phyloP scores from a whole-genome alignment of 2,888 invertebrate genomes.

The Scaptomyza caliginosa region DNA sequence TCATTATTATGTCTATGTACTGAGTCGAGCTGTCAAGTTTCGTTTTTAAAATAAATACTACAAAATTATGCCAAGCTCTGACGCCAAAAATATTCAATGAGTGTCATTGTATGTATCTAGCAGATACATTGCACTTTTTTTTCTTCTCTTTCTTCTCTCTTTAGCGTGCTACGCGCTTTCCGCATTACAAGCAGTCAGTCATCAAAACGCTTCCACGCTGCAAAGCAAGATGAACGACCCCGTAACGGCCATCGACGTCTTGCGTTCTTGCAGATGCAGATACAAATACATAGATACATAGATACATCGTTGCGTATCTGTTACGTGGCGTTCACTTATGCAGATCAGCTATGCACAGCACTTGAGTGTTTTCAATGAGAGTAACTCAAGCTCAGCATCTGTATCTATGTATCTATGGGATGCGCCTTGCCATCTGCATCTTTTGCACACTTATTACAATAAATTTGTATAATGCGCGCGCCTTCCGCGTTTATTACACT shows the following conservation, averaged over 20 bases:
- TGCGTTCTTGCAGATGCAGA: conserved; percentile 49
- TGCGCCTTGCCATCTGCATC: conserved; percentile 19
- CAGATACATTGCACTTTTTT: conserved; percentile 26
- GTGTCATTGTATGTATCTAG: conserved; percentile 27
- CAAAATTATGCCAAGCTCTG: conserved; percentile 45
- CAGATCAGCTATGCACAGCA: conserved; percentile 62
- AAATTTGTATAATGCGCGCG: conserved; percentile 44
- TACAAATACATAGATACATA: conserved; percentile 23
- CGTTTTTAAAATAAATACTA: conserved; percentile 20
- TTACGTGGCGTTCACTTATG: conserved; percentile 57
- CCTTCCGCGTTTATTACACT: conserved; percentile 56
- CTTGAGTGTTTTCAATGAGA: conserved; percentile 73
- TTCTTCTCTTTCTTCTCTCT: not conserved
- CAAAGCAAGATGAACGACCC: conserved; percentile 70
- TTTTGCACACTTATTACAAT: conserved; percentile 35
- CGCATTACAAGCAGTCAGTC: conserved; percentile 47
- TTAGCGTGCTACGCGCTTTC: conserved; percentile 44
- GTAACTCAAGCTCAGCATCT: conserved; percentile 30
- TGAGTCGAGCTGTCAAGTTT: conserved; percentile 13
- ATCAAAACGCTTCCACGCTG: conserved; percentile 45
- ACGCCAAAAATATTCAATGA: conserved; percentile 19
- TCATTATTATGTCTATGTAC: conserved; percentile 57
- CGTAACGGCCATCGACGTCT: conserved; percentile 46
- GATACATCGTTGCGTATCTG: conserved; percentile 50
- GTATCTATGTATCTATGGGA: conserved; percentile 46